Percentiles rank a stretch among this genome's conserved stretches.
Conservation (phyloP, 1,140 invertebrate species). For the Leptopilina boulardi region DNA sequence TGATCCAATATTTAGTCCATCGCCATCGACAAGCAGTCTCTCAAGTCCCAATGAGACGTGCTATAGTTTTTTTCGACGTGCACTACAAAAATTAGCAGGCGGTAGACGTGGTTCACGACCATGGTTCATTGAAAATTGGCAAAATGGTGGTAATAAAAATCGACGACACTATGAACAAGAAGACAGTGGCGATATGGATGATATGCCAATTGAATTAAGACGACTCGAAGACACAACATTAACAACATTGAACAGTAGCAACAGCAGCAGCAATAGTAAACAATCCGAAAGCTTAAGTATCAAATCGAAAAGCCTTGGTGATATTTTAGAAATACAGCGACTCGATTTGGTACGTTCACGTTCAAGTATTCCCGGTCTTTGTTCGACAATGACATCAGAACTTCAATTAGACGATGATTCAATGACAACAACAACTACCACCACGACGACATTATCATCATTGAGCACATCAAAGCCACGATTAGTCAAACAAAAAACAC, state of each 20-base stretch:
- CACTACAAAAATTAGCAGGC: constrained; percentile 90
- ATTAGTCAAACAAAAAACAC: constrained; percentile 70
- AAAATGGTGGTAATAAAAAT: constrained; percentile 76
- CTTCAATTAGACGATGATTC: constrained; percentile 61
- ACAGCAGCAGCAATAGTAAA: too few species aligned
- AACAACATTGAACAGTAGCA: constrained; percentile 76
- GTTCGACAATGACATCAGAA: constrained; percentile 65
- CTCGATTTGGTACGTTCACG: constrained; percentile 82
- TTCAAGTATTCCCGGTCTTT: constrained; percentile 84
- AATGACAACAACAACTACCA: too few species aligned
- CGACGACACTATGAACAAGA: constrained; percentile 77
- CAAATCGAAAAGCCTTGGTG: constrained; percentile 88
- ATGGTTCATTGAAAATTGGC: constrained; percentile 89
- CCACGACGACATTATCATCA: constrained; percentile 58
- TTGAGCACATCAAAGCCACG: constrained; percentile 66
- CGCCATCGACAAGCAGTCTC: constrained; percentile 88
- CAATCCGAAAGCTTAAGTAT: constrained; percentile 76
- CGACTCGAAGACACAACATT: constrained; percentile 78
- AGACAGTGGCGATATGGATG: constrained; percentile 82
- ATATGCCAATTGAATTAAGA: constrained; percentile 93
- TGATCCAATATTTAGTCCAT: constrained; percentile 78
- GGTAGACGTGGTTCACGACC: constrained; percentile 80
- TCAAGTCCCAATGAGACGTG: constrained; percentile 95
- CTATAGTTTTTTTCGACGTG: constrained; percentile 93
- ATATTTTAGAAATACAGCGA: constrained; percentile 84